These are phyloP conservation scores for Glaucidium brasilianum DNA, from an alignment of 2,113 vertebrate species.

Conservation along the genomic window DNA sequence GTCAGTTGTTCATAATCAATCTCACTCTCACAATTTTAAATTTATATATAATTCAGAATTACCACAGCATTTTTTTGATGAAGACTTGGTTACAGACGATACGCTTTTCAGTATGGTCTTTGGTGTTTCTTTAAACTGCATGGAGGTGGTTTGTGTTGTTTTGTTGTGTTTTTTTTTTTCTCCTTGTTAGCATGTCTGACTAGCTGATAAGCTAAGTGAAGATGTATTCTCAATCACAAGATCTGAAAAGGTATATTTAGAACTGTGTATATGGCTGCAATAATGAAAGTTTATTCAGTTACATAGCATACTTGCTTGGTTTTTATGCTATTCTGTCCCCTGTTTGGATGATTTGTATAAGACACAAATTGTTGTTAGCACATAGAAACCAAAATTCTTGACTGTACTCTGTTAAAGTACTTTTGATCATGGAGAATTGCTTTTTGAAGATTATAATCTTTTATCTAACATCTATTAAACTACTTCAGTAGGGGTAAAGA, in stretches of 20 bases:
- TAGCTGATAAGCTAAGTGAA: neutral
- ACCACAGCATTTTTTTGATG: neutral
- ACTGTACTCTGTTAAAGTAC: neutral
- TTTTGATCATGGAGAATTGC: neutral
- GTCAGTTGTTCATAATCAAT: neutral
- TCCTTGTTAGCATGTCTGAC: neutral
- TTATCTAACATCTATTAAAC: neutral
- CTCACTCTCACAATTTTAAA: neutral
- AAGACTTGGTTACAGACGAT: neutral
- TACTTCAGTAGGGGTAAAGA: neutral
- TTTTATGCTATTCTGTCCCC: neutral
- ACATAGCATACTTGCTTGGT: neutral
- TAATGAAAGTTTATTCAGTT: neutral
- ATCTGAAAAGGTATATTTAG: neutral
- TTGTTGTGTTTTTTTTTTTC: neutral
- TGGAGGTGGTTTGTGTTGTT: neutral
- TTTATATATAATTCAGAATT: neutral
- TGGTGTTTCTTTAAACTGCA: neutral
- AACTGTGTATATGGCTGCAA: accelerated
- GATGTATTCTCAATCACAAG: neutral
- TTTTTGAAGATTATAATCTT: conserved; percentile 33
- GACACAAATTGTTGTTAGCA: neutral
- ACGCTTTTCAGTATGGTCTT: neutral
- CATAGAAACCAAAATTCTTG: neutral
- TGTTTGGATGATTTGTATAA: neutral